Evolutionary conservation across 2,797 vertebrate species (phyloP).

Genomic region (Tympanoctomys barrerae): DNA sequence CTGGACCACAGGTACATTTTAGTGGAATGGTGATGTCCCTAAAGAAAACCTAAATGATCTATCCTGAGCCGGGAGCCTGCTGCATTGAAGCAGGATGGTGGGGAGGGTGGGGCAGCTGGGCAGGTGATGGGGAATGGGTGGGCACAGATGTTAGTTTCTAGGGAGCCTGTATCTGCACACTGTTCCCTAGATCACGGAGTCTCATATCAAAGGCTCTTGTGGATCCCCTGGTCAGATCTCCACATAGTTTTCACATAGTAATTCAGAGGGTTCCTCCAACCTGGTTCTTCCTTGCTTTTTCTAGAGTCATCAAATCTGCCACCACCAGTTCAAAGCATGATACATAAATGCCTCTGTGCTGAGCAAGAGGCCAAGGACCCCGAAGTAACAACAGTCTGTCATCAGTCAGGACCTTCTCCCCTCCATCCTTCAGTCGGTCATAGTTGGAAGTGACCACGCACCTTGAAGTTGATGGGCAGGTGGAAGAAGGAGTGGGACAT

Average conservation of each 20-base stretch:
- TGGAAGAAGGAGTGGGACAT: fast-evolving
- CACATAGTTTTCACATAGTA: neutral
- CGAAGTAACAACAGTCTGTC: neutral
- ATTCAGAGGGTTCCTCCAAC: neutral
- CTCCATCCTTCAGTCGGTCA: neutral
- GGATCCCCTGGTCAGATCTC: neutral
- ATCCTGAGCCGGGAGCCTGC: constrained; percentile 50
- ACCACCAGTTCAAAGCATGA: neutral
- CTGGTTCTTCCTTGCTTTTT: neutral
- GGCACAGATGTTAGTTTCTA: neutral
- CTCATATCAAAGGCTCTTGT: neutral
- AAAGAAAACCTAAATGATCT: constrained; percentile 74
- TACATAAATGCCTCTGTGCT: neutral
- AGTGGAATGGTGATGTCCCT: constrained; percentile 73
- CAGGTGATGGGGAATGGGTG: neutral
- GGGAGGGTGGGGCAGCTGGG: fast-evolving
- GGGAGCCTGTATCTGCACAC: fast-evolving
- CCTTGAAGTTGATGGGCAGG: neutral
- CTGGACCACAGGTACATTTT: constrained; percentile 79
- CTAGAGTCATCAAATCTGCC: neutral
- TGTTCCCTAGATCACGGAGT: neutral
- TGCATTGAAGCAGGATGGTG: neutral
- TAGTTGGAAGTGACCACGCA: neutral
- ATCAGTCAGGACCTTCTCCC: neutral
- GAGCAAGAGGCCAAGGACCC: neutral